Base-by-base conservation (phyloP, 1,140 invertebrate species). In the Pseudomyrmex dendroicus region DNA sequence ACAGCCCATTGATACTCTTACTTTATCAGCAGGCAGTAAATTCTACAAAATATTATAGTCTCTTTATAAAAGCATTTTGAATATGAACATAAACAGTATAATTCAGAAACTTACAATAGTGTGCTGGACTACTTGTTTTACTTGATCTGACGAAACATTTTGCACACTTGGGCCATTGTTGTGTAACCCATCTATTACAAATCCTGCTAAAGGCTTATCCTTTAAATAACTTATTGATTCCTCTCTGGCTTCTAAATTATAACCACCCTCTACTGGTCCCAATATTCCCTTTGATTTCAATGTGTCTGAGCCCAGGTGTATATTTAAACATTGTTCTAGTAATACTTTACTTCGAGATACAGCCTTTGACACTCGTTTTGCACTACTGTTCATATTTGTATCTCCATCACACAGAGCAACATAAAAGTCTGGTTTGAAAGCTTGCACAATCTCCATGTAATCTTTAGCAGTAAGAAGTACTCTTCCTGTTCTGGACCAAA, bases 381-480 rank as follows among this genome's bases (percentile, higher is more conserved):
- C 95, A 0, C 95, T 93, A 86, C 96, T 96, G 20, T 95, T 92
- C 4, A 93, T 88, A 90, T 97, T 95, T 44, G 97, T 98, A 88
- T 98, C 97, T n/a, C 97, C 96, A 95, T 98, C 97, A 91, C 96
- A 96, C 76, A 98, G 93, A 20, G 96, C 96, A 90, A 97, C 95
- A 94, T 97, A 98, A 87, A 97, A 95, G 93, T 98, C 96, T 64
- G 97, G 97, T 93, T 96, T 96, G 91, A 97, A 96, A 84, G 95
- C 92, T 94, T 98, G 96, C 57, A 98, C 95, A 57, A 97, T 90
- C 88, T 97, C 95, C 96, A 98, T 97, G 92, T 97, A 98, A 80
- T 94, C 93, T 15, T 96, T 92, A 10, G 96, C 89, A 77, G 95
- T 95, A 17, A 98, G 73, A 73, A 95, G 92, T 72, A 95, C 95